Conservation (phyloP, 2,113 vertebrate species). For the Bothrops jararaca region DNA sequence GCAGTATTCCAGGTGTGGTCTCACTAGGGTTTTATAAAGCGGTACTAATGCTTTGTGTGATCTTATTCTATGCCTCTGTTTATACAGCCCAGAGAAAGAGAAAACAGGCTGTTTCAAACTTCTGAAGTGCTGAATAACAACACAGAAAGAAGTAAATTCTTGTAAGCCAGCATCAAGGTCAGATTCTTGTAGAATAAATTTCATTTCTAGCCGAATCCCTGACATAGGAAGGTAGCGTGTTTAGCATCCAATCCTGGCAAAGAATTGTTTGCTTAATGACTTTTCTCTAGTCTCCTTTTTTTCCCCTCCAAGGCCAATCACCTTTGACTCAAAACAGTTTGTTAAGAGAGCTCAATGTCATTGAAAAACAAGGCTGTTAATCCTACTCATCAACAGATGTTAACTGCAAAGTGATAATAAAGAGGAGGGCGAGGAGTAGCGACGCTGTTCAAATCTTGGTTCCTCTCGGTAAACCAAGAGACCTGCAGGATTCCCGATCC, state of each 20-base stretch:
- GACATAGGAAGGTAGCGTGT: constrained; percentile 51
- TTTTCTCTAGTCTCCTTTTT: constrained; percentile 45
- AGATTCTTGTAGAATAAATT: constrained; percentile 60
- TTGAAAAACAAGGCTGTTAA: constrained; percentile 62
- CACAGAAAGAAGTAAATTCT: constrained; percentile 56
- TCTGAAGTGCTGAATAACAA: constrained; percentile 59
- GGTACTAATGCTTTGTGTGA: no score
- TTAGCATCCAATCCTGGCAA: constrained; percentile 61
- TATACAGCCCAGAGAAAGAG: not conserved
- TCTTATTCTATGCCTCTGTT: no score
- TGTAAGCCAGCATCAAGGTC: constrained; percentile 64
- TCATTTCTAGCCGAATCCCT: constrained; percentile 57
- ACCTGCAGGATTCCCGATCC: constrained; percentile 50
- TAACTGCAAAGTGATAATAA: constrained; percentile 63
- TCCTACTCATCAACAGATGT: constrained; percentile 64
- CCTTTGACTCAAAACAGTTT: constrained; percentile 64
- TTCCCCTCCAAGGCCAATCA: constrained; percentile 44
- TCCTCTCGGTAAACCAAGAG: constrained; percentile 48
- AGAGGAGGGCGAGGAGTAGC: constrained; percentile 52
- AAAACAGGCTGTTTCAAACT: constrained; percentile 30
- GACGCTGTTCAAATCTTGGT: constrained; percentile 57
- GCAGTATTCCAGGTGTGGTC: no score
- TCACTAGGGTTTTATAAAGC: no score
- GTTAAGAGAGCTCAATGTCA: constrained; percentile 65
- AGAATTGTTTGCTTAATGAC: constrained; percentile 69